phyloP scores from a whole-genome alignment of 1,140 invertebrate species.

The Saccostrea cuccullata region DNA sequence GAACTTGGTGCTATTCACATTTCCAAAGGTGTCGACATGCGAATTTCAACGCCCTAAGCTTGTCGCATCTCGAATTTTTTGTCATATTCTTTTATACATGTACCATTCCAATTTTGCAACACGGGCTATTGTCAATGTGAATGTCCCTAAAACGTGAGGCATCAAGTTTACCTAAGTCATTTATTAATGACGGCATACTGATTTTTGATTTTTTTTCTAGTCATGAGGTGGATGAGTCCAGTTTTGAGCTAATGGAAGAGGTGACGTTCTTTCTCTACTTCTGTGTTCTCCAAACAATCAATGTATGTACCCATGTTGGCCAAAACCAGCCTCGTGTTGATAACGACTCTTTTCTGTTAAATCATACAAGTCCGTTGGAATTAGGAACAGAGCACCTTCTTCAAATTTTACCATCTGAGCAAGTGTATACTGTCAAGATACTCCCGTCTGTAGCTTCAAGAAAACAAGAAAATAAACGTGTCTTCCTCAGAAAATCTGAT shows the following conservation, averaged over 20 bases:
- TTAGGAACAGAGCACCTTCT: background rate
- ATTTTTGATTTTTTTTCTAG: background rate
- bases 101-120: too few species aligned
- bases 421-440: conserved; percentile 22
- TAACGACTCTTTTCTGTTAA: background rate
- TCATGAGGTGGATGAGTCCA: background rate
- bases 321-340: background rate
- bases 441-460: background rate
- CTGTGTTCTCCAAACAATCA: background rate
- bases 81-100: too few species aligned
- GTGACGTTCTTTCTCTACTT: background rate
- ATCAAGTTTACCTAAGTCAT: too few species aligned
- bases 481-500: background rate
- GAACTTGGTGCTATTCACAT: too few species aligned
- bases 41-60: too few species aligned
- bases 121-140: too few species aligned
- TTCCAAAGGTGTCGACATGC: too few species aligned
- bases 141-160: too few species aligned
- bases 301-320: background rate
- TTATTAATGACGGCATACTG: too few species aligned
- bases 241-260: background rate
- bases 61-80: too few species aligned
- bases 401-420: conserved; percentile 10
- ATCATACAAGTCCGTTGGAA: background rate
- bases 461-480: background rate